Conservation (phyloP, 1,140 invertebrate species). For the Drosophila nigrodunni region DNA sequence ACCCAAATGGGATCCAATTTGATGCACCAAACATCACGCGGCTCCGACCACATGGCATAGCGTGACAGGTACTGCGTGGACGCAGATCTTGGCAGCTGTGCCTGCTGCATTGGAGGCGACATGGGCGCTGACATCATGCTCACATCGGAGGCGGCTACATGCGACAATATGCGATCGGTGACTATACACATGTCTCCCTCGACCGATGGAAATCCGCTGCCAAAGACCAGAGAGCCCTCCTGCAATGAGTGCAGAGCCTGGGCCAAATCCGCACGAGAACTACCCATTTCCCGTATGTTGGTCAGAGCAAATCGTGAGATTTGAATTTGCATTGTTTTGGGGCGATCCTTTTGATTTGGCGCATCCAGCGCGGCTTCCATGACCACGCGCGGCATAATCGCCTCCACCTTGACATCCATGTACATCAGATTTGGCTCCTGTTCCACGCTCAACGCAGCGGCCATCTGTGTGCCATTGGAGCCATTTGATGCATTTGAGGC, state of each 20-base stretch:
- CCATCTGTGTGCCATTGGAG: conserved; percentile 78
- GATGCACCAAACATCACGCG: conserved; percentile 94
- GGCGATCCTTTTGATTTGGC: conserved; percentile 87
- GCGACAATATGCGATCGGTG: conserved; percentile 90
- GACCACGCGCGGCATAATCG: conserved; percentile 92
- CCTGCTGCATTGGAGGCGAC: conserved; percentile 50
- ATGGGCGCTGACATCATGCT: conserved; percentile 60
- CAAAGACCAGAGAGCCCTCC: conserved; percentile 90
- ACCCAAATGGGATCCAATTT: conserved; percentile 95
- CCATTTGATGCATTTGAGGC: conserved; percentile 73
- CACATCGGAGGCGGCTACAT: conserved; percentile 86
- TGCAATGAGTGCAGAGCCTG: conserved; percentile 90
- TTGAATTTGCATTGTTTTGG: conserved; percentile 91
- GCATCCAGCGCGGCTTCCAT: conserved; percentile 78
- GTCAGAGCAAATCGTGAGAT: conserved; percentile 91
- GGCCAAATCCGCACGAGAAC: conserved; percentile 89
- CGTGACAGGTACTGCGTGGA: conserved; percentile 84
- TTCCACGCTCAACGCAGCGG: conserved; percentile 59
- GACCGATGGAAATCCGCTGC: conserved; percentile 89
- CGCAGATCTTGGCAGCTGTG: conserved; percentile 63
- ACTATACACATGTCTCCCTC: conserved; percentile 88
- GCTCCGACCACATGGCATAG: conserved; percentile 93
- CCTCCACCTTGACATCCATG: conserved; percentile 94
- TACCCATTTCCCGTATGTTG: conserved; percentile 91
- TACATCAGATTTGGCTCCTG: conserved; percentile 88